Percentiles rank a stretch among this genome's conserved stretches.
Evolutionary conservation across 2,888 invertebrate genomes (phyloP).

Genomic region (Apamea sordens): DNA sequence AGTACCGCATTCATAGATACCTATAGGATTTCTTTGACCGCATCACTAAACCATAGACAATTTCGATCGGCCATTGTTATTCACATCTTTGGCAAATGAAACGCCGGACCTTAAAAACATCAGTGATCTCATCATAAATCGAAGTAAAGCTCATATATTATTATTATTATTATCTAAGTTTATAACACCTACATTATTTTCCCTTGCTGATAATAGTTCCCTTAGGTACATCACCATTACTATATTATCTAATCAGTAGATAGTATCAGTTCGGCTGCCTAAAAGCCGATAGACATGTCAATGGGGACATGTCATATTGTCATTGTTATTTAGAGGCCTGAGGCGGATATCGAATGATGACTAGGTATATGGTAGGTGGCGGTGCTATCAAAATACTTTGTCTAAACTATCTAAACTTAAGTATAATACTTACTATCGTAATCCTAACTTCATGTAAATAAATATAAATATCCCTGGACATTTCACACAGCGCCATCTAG

Average conservation of each 20-base stretch:
- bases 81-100: no score
- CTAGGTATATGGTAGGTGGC: not conserved
- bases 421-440: no score
- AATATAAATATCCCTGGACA: no score
- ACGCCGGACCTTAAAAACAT: no score
- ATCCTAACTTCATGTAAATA: no score
- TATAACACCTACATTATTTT: not conserved
- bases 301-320: slow-evolving; percentile 31
- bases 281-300: slow-evolving; percentile 45
- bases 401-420: not conserved
- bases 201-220: slow-evolving; percentile 1
- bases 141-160: not conserved
- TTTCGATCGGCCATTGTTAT: no score
- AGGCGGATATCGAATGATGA: slow-evolving; percentile 1
- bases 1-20: no score
- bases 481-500: no score
- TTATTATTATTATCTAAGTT: no score
- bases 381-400: not conserved
- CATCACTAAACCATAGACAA: no score
- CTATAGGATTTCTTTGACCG: no score
- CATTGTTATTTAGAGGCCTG: slow-evolving; percentile 12
- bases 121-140: not conserved
- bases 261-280: slow-evolving; percentile 35
- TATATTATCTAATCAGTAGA: slow-evolving; percentile 39
- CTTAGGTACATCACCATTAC: slow-evolving; percentile 13